A percentile compares a stretch with the other conserved stretches of the same genome.
These are phyloP conservation scores for Allacma fusca DNA, from an alignment of 2,888 invertebrate genomes.

Conservation along the genomic window DNA sequence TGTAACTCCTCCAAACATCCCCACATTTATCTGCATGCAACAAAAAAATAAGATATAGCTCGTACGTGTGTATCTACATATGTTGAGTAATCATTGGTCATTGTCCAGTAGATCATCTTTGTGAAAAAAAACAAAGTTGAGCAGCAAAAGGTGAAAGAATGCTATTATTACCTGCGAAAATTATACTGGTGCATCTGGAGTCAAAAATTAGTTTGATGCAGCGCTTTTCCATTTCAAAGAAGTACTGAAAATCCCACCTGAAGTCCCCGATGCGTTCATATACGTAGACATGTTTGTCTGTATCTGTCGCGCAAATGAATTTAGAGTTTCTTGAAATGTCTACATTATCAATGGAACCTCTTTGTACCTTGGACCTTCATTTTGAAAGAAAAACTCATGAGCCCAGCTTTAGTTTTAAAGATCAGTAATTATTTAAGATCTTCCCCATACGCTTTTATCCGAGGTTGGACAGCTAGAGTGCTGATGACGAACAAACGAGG, in stretches of 20 bases:
- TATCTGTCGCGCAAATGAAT: slow-evolving; percentile 6
- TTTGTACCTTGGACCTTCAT: neutral
- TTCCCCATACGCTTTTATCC: too few species aligned
- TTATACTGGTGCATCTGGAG: slow-evolving; percentile 7
- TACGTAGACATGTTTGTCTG: slow-evolving; percentile 5
- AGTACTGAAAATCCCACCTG: slow-evolving; percentile 26
- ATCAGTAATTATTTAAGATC: too few species aligned
- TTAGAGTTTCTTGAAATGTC: neutral
- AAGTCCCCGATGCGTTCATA: slow-evolving; percentile 8
- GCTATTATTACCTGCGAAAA: slow-evolving; percentile 20
- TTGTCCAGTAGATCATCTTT: too few species aligned
- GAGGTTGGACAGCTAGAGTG: too few species aligned
- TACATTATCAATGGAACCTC: neutral
- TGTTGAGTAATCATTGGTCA: too few species aligned
- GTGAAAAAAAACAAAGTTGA: too few species aligned
- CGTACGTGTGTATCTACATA: too few species aligned
- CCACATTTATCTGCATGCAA: slow-evolving; percentile 18
- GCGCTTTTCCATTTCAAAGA: slow-evolving; percentile 16
- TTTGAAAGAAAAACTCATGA: too few species aligned
- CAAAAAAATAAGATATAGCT: neutral
- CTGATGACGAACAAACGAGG: too few species aligned
- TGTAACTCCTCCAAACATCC: slow-evolving; percentile 11
- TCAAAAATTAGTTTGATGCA: neutral
- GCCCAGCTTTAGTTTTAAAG: too few species aligned
- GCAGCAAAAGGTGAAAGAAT: neutral